Percentiles rank a stretch among this genome's conserved stretches.
phyloP scores from a whole-genome alignment of 2,888 invertebrate genomes.

The Carabus problematicus region DNA sequence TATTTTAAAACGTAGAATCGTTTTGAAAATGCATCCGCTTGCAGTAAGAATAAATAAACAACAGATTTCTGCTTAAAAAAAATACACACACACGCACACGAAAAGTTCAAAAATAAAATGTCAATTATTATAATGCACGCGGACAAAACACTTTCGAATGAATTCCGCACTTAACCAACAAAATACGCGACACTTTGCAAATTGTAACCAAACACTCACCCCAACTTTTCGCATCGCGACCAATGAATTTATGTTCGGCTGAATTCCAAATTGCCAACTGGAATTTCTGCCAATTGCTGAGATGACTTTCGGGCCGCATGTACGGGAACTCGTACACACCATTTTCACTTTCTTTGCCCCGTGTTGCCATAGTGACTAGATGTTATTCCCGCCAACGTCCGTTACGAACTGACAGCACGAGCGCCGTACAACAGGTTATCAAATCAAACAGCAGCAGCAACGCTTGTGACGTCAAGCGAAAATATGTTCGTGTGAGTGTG shows the following conservation, averaged over 20 bases:
- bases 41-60: too few relatives aligned
- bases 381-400: too few relatives aligned
- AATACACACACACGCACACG: not conserved
- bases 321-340: constrained; percentile 50
- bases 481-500: too few relatives aligned
- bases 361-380: constrained; percentile 41
- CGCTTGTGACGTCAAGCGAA: too few relatives aligned
- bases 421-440: too few relatives aligned
- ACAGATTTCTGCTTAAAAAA: too few relatives aligned
- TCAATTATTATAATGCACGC: too few relatives aligned
- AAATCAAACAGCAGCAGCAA: too few relatives aligned
- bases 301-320: constrained; percentile 48
- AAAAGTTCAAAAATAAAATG: too few relatives aligned
- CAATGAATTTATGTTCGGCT: constrained; percentile 13
- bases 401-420: too few relatives aligned
- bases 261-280: constrained; percentile 35
- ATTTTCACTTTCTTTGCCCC: constrained; percentile 49
- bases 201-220: constrained; percentile 33
- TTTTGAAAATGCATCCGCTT: too few relatives aligned
- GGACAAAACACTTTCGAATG: not conserved
- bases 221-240: constrained; percentile 25
- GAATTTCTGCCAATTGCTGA: constrained; percentile 47
- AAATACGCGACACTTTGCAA: not conserved
- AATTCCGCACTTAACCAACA: not conserved
- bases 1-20: too few relatives aligned